phyloP scores from a whole-genome alignment of 2,888 invertebrate species.

The Hemaris fuciformis region DNA sequence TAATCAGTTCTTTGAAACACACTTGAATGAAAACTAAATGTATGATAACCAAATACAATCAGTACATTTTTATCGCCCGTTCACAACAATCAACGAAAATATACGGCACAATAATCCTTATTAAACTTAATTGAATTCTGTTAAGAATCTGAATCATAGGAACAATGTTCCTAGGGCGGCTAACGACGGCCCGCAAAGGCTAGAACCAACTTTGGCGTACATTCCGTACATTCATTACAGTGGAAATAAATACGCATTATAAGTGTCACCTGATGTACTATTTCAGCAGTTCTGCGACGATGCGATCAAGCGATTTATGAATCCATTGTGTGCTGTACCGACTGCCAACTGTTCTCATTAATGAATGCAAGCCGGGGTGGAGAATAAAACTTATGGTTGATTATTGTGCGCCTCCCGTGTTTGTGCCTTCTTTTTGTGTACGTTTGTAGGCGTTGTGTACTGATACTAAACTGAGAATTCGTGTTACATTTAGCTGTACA shows the following conservation, averaged over 20 bases:
- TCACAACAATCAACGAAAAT: not conserved
- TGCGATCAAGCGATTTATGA: conserved; percentile 69
- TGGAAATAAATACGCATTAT: conserved; percentile 63
- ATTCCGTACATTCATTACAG: conserved; percentile 36
- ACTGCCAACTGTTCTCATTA: conserved; percentile 61
- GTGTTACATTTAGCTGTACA: too few relatives aligned
- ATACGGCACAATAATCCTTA: not conserved
- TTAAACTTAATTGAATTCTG: conserved; percentile 4
- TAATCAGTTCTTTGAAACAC: too few relatives aligned
- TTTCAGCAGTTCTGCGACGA: conserved; percentile 64
- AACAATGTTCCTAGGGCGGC: not conserved
- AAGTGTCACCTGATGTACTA: conserved; percentile 56
- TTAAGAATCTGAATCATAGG: conserved; percentile 3
- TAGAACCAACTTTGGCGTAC: not conserved
- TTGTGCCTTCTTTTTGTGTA: not conserved
- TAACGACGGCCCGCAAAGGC: conserved; percentile 1
- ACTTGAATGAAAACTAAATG: not conserved
- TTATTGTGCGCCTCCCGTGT: conserved; percentile 36
- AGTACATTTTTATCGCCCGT: not conserved
- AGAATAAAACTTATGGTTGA: conserved; percentile 40
- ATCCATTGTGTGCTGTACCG: conserved; percentile 56
- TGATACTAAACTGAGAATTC: not conserved
- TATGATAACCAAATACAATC: not conserved
- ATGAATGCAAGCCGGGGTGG: conserved; percentile 46
- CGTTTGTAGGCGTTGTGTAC: not conserved